These are phyloP conservation scores for Aporophyla nigra DNA, from an alignment of 2,888 invertebrate species.

Conservation along the genomic window DNA sequence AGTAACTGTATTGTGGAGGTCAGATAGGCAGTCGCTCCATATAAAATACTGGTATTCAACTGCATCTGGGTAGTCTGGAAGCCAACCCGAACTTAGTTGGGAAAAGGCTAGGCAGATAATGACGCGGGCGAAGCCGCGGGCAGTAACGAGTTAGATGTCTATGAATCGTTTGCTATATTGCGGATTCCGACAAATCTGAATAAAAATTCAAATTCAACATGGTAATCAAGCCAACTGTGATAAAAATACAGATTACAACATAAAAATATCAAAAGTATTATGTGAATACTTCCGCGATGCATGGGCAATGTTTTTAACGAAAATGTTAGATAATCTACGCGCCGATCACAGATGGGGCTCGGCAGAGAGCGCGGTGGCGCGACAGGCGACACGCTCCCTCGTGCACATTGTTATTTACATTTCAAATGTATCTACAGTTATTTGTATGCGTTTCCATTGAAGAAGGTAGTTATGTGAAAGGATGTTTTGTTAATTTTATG, in stretches of 20 bases:
- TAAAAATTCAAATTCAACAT: slow-evolving; percentile 1
- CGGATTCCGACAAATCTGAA: not conserved
- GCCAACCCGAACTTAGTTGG: too few relatives aligned
- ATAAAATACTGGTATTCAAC: too few relatives aligned
- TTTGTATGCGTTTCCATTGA: slow-evolving; percentile 75
- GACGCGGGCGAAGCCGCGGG: too few relatives aligned
- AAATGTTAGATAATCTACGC: slow-evolving; percentile 64
- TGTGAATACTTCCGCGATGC: slow-evolving; percentile 55
- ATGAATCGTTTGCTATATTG: too few relatives aligned
- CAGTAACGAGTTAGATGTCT: too few relatives aligned
- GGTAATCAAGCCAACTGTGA: not conserved
- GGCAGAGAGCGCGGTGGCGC: slow-evolving; percentile 40
- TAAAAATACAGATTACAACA: slow-evolving; percentile 45
- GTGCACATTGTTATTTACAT: slow-evolving; percentile 74
- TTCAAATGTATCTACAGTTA: slow-evolving; percentile 77
- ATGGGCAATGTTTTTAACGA: slow-evolving; percentile 43
- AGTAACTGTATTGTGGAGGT: too few relatives aligned
- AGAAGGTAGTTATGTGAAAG: not conserved
- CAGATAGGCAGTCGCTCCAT: too few relatives aligned
- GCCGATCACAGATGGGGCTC: slow-evolving; percentile 57
- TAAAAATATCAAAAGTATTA: slow-evolving; percentile 43
- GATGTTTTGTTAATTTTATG: not conserved
- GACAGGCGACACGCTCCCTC: slow-evolving; percentile 78
- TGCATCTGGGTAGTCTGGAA: too few relatives aligned
- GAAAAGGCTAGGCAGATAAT: too few relatives aligned